phyloP scores from a whole-genome alignment of 2,888 invertebrate genomes.

The Synergus umbraculus region DNA sequence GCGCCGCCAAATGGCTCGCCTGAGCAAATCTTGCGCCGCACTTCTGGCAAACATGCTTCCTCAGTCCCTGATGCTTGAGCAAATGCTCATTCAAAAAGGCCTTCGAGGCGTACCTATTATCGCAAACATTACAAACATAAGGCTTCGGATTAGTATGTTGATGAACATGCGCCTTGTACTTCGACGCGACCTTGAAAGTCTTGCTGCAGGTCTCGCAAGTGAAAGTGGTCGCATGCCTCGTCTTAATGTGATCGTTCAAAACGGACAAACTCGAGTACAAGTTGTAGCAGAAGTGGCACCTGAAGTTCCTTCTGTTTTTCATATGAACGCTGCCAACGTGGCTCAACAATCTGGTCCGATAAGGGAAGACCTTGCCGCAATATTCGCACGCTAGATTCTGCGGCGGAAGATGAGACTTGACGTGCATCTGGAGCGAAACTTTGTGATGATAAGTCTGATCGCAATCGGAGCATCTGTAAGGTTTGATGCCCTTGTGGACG shows the following conservation, averaged over 20 bases:
- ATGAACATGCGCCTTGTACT: conserved; percentile 73
- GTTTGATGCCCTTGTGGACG: conserved; percentile 74
- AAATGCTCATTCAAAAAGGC: conserved; percentile 75
- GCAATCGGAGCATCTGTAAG: conserved; percentile 73
- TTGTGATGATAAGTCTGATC: conserved; percentile 75
- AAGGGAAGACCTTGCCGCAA: conserved; percentile 75
- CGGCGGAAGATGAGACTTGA: conserved; percentile 74
- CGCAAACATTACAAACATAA: conserved; percentile 72
- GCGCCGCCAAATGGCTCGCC: conserved; percentile 75
- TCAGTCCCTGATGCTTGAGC: conserved; percentile 74
- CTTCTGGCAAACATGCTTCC: conserved; percentile 74
- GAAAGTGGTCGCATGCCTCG: conserved; percentile 73
- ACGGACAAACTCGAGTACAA: conserved; percentile 74
- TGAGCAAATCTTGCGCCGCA: conserved; percentile 75
- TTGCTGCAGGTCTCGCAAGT: conserved; percentile 74
- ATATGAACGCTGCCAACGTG: conserved; percentile 75
- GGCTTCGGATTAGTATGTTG: conserved; percentile 76
- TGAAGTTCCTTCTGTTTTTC: conserved; percentile 73
- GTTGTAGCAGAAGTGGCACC: conserved; percentile 75
- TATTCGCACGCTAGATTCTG: conserved; percentile 76
- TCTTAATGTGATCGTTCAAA: conserved; percentile 74
- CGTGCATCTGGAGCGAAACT: conserved; percentile 75
- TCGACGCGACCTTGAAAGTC: conserved; percentile 74
- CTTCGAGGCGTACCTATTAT: conserved; percentile 75
- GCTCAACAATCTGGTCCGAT: conserved; percentile 73